These are phyloP conservation scores for Byasa hedistus DNA, from an alignment of 2,888 invertebrate species.

Conservation along the genomic window DNA sequence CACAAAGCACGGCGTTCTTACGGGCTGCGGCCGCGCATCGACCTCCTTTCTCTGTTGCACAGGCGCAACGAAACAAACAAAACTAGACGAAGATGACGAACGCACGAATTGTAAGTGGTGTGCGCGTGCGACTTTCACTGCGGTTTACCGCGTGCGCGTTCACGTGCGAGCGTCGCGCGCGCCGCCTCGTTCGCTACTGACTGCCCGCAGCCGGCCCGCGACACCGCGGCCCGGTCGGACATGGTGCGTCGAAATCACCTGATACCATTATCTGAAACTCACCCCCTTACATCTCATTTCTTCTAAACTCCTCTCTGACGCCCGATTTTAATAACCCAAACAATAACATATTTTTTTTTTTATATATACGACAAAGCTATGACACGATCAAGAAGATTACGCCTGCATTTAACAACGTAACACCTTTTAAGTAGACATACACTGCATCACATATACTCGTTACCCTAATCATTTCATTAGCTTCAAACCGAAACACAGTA, in stretches of 20 bases:
- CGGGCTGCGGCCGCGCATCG: constrained; percentile 62
- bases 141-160: constrained; percentile 53
- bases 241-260: constrained; percentile 51
- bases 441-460: no score
- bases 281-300: constrained; percentile 42
- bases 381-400: no score
- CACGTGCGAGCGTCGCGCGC: constrained; percentile 65
- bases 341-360: no score
- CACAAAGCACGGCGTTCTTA: constrained; percentile 63
- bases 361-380: no score
- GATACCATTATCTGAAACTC: constrained; percentile 53
- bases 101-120: constrained; percentile 65
- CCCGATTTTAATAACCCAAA: no score
- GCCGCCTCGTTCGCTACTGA: constrained; percentile 67
- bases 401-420: no score
- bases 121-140: constrained; percentile 73
- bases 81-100: constrained; percentile 73
- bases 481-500: no score
- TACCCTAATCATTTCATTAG: no score
- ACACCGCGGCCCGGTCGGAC: constrained; percentile 39
- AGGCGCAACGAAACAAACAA: constrained; percentile 75
- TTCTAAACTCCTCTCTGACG: not conserved
- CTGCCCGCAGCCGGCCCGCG: constrained; percentile 39
- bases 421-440: no score
- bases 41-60: constrained; percentile 78